These are phyloP conservation scores for Catharus minimus DNA, from an alignment of 2,113 vertebrate species.

Conservation along the genomic window DNA sequence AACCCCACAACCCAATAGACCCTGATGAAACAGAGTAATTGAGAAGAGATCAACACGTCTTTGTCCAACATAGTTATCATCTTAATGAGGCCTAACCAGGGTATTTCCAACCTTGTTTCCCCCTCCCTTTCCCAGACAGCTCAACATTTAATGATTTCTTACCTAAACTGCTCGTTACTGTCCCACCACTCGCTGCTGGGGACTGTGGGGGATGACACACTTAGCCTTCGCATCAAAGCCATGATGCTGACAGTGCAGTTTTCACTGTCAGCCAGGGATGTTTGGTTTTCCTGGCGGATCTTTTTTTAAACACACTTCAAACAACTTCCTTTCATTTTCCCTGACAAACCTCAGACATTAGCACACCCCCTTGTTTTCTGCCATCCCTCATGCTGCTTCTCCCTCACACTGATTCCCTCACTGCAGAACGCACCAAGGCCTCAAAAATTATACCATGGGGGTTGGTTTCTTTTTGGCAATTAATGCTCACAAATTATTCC, in stretches of 20 bases:
- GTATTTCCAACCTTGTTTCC: not conserved
- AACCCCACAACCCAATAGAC: not conserved
- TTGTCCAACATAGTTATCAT: not conserved
- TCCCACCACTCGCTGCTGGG: not conserved
- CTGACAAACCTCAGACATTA: not conserved
- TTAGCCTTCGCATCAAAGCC: conserved; percentile 29
- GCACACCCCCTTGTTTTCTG: not conserved
- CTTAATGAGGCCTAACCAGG: not conserved
- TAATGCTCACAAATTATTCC: not conserved
- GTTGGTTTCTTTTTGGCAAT: not conserved
- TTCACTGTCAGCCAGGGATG: conserved; percentile 14
- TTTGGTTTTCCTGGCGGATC: not conserved
- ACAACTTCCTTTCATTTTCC: not conserved
- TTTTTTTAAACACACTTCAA: conserved; percentile 40
- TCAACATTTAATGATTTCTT: not conserved
- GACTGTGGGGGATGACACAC: not conserved
- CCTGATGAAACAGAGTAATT: not conserved
- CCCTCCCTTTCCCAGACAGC: not conserved
- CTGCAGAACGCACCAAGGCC: not conserved
- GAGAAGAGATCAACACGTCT: not conserved
- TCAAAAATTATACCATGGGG: not conserved
- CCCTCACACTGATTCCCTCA: not conserved
- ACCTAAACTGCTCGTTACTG: not conserved
- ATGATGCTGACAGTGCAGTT: conserved; percentile 33
- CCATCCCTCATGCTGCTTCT: not conserved